phyloP scores from a whole-genome alignment of 2,113 vertebrate genomes.

The Brachirus orientalis region DNA sequence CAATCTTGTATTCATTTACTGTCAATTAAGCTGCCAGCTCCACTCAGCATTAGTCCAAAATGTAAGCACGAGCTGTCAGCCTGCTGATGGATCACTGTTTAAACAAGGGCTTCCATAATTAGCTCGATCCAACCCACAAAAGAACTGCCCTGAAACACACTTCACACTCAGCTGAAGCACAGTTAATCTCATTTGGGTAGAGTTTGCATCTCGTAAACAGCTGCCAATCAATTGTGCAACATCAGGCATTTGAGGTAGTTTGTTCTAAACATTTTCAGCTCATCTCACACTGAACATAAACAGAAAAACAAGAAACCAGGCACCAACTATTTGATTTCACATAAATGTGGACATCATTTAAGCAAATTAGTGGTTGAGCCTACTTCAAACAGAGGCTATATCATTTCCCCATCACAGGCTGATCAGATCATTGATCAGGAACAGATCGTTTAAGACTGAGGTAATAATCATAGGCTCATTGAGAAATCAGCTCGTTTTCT shows the following conservation, averaged over 20 bases:
- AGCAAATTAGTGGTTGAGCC: constrained; percentile 7
- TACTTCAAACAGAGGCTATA: constrained; percentile 2
- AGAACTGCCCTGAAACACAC: constrained; percentile 35
- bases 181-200: constrained; percentile 50
- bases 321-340: constrained; percentile 16
- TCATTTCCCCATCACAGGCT: not conserved
- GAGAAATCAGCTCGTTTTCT: not conserved
- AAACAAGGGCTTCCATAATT: constrained; percentile 56
- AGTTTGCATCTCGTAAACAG: constrained; percentile 52
- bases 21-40: constrained; percentile 47
- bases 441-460: not conserved
- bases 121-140: constrained; percentile 33
- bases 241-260: constrained; percentile 39
- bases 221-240: constrained; percentile 43
- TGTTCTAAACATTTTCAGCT: constrained; percentile 50
- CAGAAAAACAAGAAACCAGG: constrained; percentile 15
- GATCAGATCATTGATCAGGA: constrained; percentile 13
- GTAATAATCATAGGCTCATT: not conserved
- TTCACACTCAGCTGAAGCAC: constrained; percentile 45
- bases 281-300: constrained; percentile 48
- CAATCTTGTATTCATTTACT: constrained; percentile 47
- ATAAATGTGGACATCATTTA: constrained; percentile 31
- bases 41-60: constrained; percentile 12
- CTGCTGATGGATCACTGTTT: constrained; percentile 56
- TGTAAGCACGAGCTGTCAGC: constrained; percentile 37